A percentile compares a stretch with the other conserved stretches of the same genome.
phyloP scores from a whole-genome alignment of 35 echinoderm and acorn worm genomes.

The Patiria miniata region DNA sequence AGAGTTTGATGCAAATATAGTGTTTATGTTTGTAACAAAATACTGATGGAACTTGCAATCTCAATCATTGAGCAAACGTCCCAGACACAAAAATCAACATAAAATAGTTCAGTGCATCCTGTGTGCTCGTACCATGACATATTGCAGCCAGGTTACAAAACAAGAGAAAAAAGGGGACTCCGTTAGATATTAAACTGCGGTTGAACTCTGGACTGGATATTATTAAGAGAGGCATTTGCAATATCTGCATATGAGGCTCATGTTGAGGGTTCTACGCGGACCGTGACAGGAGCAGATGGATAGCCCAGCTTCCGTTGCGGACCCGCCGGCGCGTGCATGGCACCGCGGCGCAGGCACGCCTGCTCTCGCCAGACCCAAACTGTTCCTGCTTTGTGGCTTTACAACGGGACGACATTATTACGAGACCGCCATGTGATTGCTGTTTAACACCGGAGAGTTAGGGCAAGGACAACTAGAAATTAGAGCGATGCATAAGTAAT shows the following conservation, averaged over 20 bases:
- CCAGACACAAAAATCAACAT: too few species aligned
- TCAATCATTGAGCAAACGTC: too few species aligned
- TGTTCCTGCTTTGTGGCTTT: not conserved
- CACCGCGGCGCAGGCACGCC: not conserved
- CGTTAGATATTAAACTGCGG: slow-evolving; percentile 10
- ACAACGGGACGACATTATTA: not conserved
- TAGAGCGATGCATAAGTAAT: not conserved
- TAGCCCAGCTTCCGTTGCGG: too few species aligned
- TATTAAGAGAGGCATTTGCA: not conserved
- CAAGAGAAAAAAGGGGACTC: not conserved
- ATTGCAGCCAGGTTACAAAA: too few species aligned
- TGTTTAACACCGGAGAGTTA: not conserved
- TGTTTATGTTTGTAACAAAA: too few species aligned
- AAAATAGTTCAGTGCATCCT: too few species aligned
- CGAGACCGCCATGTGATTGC: not conserved
- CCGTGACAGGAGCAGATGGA: too few species aligned
- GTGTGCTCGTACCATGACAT: too few species aligned
- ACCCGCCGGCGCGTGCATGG: not conserved
- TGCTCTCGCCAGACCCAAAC: not conserved
- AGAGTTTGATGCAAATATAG: too few species aligned
- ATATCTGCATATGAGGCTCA: not conserved
- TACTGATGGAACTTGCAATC: too few species aligned
- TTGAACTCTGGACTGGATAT: slow-evolving; percentile 16
- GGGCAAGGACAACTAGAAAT: not conserved
- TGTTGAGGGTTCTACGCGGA: too few species aligned